Conservation (phyloP, 2,797 vertebrate genomes). For the Centropyge bicolor region DNA sequence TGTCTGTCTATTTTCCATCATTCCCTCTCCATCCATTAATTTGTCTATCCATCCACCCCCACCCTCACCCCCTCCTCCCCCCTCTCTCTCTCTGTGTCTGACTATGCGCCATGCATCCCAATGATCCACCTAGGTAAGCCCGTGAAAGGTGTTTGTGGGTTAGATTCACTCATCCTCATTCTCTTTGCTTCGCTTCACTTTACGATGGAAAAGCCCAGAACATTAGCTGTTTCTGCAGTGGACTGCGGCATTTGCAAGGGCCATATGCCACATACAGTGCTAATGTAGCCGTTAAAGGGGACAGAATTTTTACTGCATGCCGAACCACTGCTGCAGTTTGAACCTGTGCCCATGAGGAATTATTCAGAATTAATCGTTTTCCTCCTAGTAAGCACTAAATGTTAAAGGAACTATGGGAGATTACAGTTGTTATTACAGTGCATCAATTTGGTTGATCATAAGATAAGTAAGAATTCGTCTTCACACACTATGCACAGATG, state of each 20-base stretch:
- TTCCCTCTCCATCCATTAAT: conserved; percentile 40
- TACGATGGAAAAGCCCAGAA: conserved; percentile 74
- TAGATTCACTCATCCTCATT: conserved; percentile 75
- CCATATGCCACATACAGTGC: conserved; percentile 64
- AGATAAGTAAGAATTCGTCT: conserved; percentile 13
- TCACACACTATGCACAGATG: conserved; percentile 40
- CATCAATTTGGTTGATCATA: conserved; percentile 33
- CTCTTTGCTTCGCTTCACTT: conserved; percentile 77
- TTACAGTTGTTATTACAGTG: conserved; percentile 39
- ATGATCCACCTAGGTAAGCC: conserved; percentile 64
- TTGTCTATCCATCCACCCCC: conserved; percentile 21
- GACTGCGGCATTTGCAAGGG: conserved; percentile 73
- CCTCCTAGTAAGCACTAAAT: conserved; percentile 9
- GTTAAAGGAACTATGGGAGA: conserved; percentile 35
- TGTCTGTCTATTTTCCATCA: conserved; percentile 14
- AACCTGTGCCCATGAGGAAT: conserved; percentile 37
- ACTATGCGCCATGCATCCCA: conserved; percentile 69
- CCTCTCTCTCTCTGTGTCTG: conserved; percentile 12
- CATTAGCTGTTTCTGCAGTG: conserved; percentile 73
- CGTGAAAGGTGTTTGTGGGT: conserved; percentile 75
- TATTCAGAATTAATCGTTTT: conserved; percentile 37
- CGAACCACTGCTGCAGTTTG: conserved; percentile 56
- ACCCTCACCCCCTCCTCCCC: no score
- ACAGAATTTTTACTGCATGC: conserved; percentile 42
- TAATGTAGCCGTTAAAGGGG: conserved; percentile 47